A percentile compares a stretch with the other conserved stretches of the same genome.
Conservation (phyloP, 2,888 invertebrate species). For the Melangyna quadrimaculata region DNA sequence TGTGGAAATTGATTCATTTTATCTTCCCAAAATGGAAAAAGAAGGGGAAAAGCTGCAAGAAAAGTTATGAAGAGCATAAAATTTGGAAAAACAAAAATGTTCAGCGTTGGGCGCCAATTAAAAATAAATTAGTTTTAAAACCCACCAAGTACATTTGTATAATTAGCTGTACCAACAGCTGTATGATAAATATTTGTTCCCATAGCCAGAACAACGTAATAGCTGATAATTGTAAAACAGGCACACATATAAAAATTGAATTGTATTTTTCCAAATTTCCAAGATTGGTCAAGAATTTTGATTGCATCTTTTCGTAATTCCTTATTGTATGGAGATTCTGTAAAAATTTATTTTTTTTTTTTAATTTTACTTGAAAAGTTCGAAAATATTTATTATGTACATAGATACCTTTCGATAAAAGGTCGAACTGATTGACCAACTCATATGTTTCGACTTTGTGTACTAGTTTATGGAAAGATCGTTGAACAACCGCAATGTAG, state of each 20-base stretch:
- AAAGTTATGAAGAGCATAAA: background rate
- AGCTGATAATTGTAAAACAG: conserved; percentile 69
- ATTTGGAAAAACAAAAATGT: background rate
- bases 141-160: conserved; percentile 74
- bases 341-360: background rate
- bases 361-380: background rate
- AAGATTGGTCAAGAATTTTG: conserved; percentile 73
- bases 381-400: background rate
- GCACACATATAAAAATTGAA: conserved; percentile 74
- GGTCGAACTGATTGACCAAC: conserved; percentile 26
- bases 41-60: conserved; percentile 73
- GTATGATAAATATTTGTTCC: conserved; percentile 73
- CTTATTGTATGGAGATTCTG: conserved; percentile 67
- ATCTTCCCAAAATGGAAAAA: conserved; percentile 76
- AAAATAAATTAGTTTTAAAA: background rate
- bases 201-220: conserved; percentile 74
- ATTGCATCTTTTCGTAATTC: conserved; percentile 73
- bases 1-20: conserved; percentile 76
- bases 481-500: conserved; percentile 24
- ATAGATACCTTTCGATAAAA: conserved; percentile 37
- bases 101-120: conserved; percentile 6
- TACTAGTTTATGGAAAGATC: conserved; percentile 8
- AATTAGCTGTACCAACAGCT: conserved; percentile 66
- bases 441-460: conserved; percentile 31
- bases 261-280: conserved; percentile 75